A percentile compares a stretch with the other conserved stretches of the same genome.
phyloP scores from a whole-genome alignment of 2,888 invertebrate genomes.

The Teleiodes luculella region DNA sequence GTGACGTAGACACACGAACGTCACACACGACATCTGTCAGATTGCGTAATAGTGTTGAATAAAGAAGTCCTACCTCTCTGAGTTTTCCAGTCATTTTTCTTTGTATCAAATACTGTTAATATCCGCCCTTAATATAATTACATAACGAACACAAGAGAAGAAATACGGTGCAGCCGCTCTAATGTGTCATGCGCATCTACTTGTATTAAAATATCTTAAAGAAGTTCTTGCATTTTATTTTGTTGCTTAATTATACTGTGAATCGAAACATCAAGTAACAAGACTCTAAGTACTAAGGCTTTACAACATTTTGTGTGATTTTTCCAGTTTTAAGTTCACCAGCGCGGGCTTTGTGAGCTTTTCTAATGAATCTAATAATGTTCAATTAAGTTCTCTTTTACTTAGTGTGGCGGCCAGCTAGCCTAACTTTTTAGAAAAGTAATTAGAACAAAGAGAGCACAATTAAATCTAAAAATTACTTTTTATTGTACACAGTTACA shows the following conservation, averaged over 20 bases:
- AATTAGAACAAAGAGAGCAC: conserved; percentile 15
- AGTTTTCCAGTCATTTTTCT: no score
- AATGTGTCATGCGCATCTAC: no score
- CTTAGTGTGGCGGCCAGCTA: conserved; percentile 25
- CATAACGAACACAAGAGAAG: no score
- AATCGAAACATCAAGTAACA: not conserved
- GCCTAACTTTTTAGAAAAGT: conserved; percentile 5
- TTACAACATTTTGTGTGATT: not conserved
- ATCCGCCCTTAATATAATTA: no score
- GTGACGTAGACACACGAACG: conserved; percentile 50
- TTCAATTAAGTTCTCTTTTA: conserved; percentile 38
- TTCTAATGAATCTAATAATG: conserved; percentile 40
- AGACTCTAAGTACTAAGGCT: not conserved
- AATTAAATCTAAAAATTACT: not conserved
- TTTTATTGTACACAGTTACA: no score
- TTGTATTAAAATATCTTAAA: no score
- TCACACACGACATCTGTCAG: conserved; percentile 35
- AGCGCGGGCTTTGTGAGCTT: conserved; percentile 28
- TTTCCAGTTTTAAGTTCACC: not conserved
- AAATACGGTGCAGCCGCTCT: no score
- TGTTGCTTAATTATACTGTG: no score
- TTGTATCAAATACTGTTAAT: no score
- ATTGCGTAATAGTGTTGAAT: not conserved
- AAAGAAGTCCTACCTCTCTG: no score
- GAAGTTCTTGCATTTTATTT: no score